phyloP scores from a whole-genome alignment of 2,888 invertebrate species.

The Cerastoderma edule region DNA sequence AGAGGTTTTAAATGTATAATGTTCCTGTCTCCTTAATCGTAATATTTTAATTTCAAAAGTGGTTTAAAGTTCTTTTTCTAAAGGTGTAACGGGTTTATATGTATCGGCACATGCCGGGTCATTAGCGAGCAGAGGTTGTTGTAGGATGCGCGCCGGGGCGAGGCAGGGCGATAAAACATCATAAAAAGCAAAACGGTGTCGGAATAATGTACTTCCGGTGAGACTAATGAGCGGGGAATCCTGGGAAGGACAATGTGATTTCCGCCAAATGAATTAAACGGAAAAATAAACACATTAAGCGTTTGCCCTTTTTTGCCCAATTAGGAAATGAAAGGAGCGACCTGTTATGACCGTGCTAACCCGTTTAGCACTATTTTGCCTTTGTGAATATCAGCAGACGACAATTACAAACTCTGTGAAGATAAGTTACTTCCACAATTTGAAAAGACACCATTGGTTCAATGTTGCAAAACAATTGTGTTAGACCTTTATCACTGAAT shows the following conservation, averaged over 20 bases:
- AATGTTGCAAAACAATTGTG: too few relatives aligned
- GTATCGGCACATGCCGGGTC: not conserved
- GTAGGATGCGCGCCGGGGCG: not conserved
- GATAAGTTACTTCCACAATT: too few relatives aligned
- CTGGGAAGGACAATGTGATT: slow-evolving; percentile 35
- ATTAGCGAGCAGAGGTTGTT: slow-evolving; percentile 13
- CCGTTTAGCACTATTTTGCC: too few relatives aligned
- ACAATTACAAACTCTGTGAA: too few relatives aligned
- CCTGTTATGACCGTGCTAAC: slow-evolving; percentile 12
- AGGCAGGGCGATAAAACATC: slow-evolving; percentile 11
- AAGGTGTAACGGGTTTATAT: too few relatives aligned
- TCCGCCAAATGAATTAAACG: slow-evolving; percentile 49
- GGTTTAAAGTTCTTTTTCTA: too few relatives aligned
- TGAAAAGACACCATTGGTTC: too few relatives aligned
- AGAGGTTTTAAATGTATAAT: too few relatives aligned
- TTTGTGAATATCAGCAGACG: too few relatives aligned
- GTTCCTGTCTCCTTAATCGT: too few relatives aligned
- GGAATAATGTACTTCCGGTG: slow-evolving; percentile 33
- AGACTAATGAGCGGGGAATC: slow-evolving; percentile 26
- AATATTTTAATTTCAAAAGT: too few relatives aligned
- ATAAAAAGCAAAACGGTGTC: slow-evolving; percentile 39
- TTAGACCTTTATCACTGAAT: too few relatives aligned
- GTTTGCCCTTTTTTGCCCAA: slow-evolving; percentile 46
- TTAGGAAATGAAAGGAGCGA: slow-evolving; percentile 43
- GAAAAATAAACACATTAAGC: slow-evolving; percentile 58